Base-by-base conservation (phyloP, 2,797 vertebrate genomes). In the Steatocranus sp. region DNA sequence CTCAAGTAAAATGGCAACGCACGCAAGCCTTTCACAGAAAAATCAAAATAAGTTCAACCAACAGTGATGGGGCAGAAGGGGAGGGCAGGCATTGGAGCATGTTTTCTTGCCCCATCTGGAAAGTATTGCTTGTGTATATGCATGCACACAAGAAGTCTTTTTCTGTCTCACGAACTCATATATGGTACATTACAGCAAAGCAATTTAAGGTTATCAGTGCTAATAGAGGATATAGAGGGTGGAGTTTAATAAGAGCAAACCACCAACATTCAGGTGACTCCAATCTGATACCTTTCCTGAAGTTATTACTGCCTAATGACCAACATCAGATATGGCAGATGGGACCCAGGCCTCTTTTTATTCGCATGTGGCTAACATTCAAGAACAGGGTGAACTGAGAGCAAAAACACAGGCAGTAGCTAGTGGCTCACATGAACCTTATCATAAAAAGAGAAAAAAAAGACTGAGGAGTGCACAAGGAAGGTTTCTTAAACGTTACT, bases 81-180 rank as follows among this genome's bases (percentile, higher is more conserved):
- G 78, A 87, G 74, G 50, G 79, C 34, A 68, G 80, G 76, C 81
- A 89, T 85, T 83, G 79, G 82, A 88, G 66, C 80, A 75, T 89
- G 86, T 88, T 93, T 91, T 92, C 82, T 77, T 79, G 80, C 32
- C 84, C 89, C 93, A 96, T 96, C 93, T 95, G 95, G 95, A 96
- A 95, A 90, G 85, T 83, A 91, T 95, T 93, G 85, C 83, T 58
- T 84, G 83, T 84, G 79, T 85, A 78, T 41, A 80, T 49, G 56
- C 81, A 68, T 70, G 73, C 80, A 86, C 82, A 89, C 70, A 86
- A 88, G 76, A 77, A 63, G 76, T 80, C 76, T 77, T 10, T 84
- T 73, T 87, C 38, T 61, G 58, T 82, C 78, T 80, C 68, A 76
- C 49, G 1, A 81, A 83, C 76, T 92, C 85, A 83, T 83, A 79